Conservation (phyloP, 2,888 invertebrate genomes). For the Drosophila ustulata region DNA sequence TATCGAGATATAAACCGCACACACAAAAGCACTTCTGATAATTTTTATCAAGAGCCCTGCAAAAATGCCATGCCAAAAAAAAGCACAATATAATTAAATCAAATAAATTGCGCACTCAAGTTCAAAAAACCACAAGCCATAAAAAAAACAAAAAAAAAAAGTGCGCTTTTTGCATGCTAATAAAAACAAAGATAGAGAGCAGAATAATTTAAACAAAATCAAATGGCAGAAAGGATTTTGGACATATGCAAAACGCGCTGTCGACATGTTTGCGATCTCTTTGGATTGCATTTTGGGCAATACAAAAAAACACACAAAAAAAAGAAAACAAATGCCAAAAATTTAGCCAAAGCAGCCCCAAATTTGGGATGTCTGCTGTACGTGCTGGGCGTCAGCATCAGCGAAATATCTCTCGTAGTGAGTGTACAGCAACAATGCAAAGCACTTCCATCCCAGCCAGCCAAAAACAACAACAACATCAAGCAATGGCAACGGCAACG, state of each 20-base stretch:
- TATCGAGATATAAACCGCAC: slow-evolving; percentile 1
- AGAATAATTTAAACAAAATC: slow-evolving; percentile 69
- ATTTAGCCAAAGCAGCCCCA: slow-evolving; percentile 43
- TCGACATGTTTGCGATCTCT: slow-evolving; percentile 61
- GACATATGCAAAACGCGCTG: slow-evolving; percentile 48
- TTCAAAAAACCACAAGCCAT: slow-evolving; percentile 55
- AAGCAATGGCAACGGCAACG: slow-evolving; percentile 12
- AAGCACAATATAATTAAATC: slow-evolving; percentile 21
- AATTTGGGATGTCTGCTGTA: slow-evolving; percentile 71
- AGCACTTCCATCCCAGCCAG: slow-evolving; percentile 40
- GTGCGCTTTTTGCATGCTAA: slow-evolving; percentile 43
- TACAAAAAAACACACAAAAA: slow-evolving; percentile 15
- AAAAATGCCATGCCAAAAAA: slow-evolving; percentile 28
- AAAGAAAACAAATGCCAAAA: slow-evolving; percentile 9
- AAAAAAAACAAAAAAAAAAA: slow-evolving; percentile 17
- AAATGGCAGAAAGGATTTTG: slow-evolving; percentile 44
- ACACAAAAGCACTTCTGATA: slow-evolving; percentile 30
- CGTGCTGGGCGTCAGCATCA: slow-evolving; percentile 71
- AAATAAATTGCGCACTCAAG: slow-evolving; percentile 55
- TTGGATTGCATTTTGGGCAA: slow-evolving; percentile 64
- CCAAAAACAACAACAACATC: slow-evolving; percentile 24
- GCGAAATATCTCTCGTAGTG: slow-evolving; percentile 42
- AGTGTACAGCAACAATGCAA: slow-evolving; percentile 34
- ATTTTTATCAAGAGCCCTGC: slow-evolving; percentile 44
- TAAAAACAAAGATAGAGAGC: slow-evolving; percentile 36